Evolutionary conservation across 2,113 vertebrate genomes (phyloP), one percentile per base, ranked within the genome.

Genomic region (Climacteris rufus): DNA sequence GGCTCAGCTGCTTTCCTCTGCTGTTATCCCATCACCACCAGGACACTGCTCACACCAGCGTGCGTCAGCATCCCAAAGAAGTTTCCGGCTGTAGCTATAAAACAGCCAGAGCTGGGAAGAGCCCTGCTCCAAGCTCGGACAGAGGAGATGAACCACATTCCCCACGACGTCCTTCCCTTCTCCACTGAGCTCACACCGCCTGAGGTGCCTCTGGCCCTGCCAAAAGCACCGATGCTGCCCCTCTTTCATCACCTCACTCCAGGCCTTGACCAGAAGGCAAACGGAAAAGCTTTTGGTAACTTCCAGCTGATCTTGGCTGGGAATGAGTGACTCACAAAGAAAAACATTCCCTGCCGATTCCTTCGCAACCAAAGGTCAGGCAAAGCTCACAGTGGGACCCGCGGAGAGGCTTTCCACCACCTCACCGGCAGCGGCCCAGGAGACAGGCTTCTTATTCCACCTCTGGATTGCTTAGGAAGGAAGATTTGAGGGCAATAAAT

Each of bases 281-380:
- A 87, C 6, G 52, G 92, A 94, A 96, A 93, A 95, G 76, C 65
- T 90, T 89, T 60, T 80, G 80, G 96, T 89, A 77, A 83, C 82
- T 95, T 95, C 76, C 93, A 96, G 88, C 79, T 81, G 80, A 95
- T 95, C 68, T 63, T 94, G 85, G 90, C 86, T 1, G 44, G 71
- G 90, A 96, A 90, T 2, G 69, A 86, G 69, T 93, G 93, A 96
- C 64, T 92, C 71, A 75, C 44, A 59, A 74, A 96, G 94, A 94
- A 96, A 96, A 95, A 89, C 82, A 83, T 83, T 78, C 80, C n/a
- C 79, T 30, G 80, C 44, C 1, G 30, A 64, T 15, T 68, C 66
- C 94, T 83, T 78, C 1, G 0, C 71, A 77, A 87, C 59, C 87
- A 95, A 97, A 96, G 90, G 92, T 90, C 90, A 88, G 78, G 61